These are phyloP conservation scores for Hydrotaea cyrtoneurina DNA, from an alignment of 2,888 invertebrate genomes.

Conservation along the genomic window DNA sequence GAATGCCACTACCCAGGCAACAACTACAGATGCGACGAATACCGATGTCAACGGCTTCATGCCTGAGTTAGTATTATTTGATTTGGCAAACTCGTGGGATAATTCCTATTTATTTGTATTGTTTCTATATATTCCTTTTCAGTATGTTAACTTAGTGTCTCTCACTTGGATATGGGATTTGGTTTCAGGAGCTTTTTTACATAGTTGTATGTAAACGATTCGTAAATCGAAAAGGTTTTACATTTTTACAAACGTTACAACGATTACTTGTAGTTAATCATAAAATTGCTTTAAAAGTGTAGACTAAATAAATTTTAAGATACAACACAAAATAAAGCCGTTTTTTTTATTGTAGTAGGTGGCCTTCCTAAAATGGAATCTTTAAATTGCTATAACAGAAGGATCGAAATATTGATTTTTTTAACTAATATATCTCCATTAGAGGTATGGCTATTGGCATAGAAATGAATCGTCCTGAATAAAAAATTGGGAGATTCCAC, in stretches of 20 bases:
- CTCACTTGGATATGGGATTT: conserved; percentile 60
- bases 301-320: conserved; percentile 36
- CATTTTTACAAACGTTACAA: conserved; percentile 19
- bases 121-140: conserved; percentile 39
- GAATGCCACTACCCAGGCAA: conserved; percentile 57
- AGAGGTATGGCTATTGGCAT: too few relatives aligned
- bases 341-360: too few relatives aligned
- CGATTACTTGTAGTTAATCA: conserved; percentile 17
- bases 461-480: too few relatives aligned
- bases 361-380: too few relatives aligned
- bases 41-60: conserved; percentile 66
- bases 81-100: too few relatives aligned
- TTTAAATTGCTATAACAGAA: too few relatives aligned
- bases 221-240: conserved; percentile 19
- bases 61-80: conserved; percentile 73
- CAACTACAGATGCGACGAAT: conserved; percentile 39
- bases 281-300: conserved; percentile 37
- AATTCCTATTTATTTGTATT: background rate
- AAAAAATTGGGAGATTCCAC: too few relatives aligned
- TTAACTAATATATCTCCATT: too few relatives aligned
- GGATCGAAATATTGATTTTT: too few relatives aligned
- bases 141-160: conserved; percentile 72
- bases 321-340: background rate
- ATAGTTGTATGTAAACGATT: background rate
- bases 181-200: background rate